These are phyloP conservation scores for Ispidina lecontei DNA, from an alignment of 2,797 vertebrate species.

Conservation along the genomic window DNA sequence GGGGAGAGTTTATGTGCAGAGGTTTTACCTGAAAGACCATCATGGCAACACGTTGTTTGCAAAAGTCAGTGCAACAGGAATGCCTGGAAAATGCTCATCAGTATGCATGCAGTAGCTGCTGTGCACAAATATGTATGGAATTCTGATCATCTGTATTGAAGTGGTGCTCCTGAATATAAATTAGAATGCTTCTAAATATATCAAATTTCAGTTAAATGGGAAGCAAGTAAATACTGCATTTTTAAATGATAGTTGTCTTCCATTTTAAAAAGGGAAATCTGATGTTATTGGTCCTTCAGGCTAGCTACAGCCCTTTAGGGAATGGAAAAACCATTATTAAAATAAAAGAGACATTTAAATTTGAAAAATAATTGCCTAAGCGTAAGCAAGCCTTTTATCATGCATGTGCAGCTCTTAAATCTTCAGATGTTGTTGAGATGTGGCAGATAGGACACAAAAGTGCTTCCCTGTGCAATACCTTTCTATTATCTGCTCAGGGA, in stretches of 20 bases:
- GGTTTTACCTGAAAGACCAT: neutral
- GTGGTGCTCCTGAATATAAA: conserved; percentile 59
- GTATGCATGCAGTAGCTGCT: conserved; percentile 38
- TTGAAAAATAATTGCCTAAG: conserved; percentile 52
- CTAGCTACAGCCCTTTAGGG: neutral
- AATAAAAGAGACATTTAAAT: conserved; percentile 32
- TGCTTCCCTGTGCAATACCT: neutral
- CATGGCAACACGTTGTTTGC: neutral
- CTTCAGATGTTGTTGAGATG: conserved; percentile 40
- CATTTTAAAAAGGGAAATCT: conserved; percentile 8
- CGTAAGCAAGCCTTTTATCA: conserved; percentile 34
- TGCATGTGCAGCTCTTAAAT: conserved; percentile 28
- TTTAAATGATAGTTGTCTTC: neutral
- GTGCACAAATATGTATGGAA: conserved; percentile 64
- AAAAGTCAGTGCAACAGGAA: neutral
- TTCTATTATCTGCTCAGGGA: conserved; percentile 14
- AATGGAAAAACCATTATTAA: conserved; percentile 11
- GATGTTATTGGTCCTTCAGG: neutral
- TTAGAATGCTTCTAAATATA: conserved; percentile 5
- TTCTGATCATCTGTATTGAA: conserved; percentile 54
- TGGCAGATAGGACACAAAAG: conserved; percentile 23
- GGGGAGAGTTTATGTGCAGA: neutral
- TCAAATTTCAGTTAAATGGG: neutral
- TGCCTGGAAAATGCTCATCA: conserved; percentile 30
- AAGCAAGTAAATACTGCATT: conserved; percentile 23